Evolutionary conservation across 2,797 vertebrate species (phyloP), one percentile per base, ranked within the genome.

Genomic region (Gallinago solitaria): DNA sequence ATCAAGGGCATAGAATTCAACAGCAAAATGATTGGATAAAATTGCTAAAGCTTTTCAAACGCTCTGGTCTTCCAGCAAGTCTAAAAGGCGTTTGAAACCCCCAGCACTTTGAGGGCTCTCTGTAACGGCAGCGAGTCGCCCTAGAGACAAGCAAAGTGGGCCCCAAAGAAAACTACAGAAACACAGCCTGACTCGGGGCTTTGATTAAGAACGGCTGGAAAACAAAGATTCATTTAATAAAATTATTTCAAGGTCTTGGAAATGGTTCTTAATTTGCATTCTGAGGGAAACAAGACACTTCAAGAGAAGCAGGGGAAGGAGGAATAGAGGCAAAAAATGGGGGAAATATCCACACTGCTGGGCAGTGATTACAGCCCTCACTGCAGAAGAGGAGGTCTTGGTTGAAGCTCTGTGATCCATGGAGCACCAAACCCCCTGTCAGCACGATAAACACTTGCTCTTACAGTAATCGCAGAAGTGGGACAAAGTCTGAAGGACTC

Each of bases 191-290:
- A 23, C 33, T 80, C 11, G 15, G 39, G 28, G 21, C n/a, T 87
- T 89, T 90, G 56, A 53, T 89, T 48, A 28, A 64, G 64, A 53
- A 39, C 45, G 56, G 15, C 74, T 87, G 64, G 59, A 67, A 93
- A 95, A 67, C 81, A 92, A 70, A 89, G 80, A 93, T 74, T 57
- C 39, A 12, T 87, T 84, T 92, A 28, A 67, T 35, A 74, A 77
- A 90, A 45, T 81, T 35, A 56, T 60, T 82, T 56, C 65, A 69
- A 47, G 45, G 61, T 47, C 51, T 69, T 83, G 37, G 33, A 89
- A 94, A 70, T 60, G 6, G 2, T 43, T 74, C 74, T 60, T 57
- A 39, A 84, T 94, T 89, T 92, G 48, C 64, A 80, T 89, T 70
- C 10, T 56, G 70, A 89, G 28, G 57, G 45, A 80, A 96, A 82